Percentiles rank a stretch among this genome's conserved stretches.
Evolutionary conservation across 2,797 vertebrate genomes (phyloP).

Genomic region (Pelobates cultripes): DNA sequence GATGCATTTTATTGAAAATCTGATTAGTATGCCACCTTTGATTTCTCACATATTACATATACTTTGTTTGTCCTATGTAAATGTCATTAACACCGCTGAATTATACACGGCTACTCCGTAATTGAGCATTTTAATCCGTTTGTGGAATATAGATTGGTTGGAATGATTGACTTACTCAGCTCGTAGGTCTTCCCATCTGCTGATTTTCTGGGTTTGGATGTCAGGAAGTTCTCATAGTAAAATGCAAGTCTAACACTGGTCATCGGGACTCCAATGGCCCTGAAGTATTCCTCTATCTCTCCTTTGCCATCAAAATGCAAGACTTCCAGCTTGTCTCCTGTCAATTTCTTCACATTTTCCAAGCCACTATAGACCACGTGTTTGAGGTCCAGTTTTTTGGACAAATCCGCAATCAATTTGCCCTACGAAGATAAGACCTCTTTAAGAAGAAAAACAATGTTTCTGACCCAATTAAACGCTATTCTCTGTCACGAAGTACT

Average conservation of each 20-base stretch:
- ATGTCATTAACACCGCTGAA: no score
- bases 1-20: no score
- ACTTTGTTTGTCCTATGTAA: no score
- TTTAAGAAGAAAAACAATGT: no score
- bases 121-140: no score
- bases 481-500: no score
- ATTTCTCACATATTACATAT: no score
- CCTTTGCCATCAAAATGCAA: conserved; percentile 71
- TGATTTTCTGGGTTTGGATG: conserved; percentile 63
- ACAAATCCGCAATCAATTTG: conserved; percentile 64
- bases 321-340: conserved; percentile 56
- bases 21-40: no score
- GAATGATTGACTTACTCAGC: conserved; percentile 62
- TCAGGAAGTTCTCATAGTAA: conserved; percentile 72
- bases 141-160: no score
- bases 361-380: conserved; percentile 68
- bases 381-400: conserved; percentile 59
- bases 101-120: no score
- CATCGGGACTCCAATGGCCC: conserved; percentile 56
- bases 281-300: conserved; percentile 68
- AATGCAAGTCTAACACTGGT: conserved; percentile 59
- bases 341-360: conserved; percentile 69
- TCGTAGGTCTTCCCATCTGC: conserved; percentile 56
- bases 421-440: conserved; percentile 17
- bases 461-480: no score